phyloP scores from a whole-genome alignment of 2,888 invertebrate genomes.

The Hypomecis atomaria region DNA sequence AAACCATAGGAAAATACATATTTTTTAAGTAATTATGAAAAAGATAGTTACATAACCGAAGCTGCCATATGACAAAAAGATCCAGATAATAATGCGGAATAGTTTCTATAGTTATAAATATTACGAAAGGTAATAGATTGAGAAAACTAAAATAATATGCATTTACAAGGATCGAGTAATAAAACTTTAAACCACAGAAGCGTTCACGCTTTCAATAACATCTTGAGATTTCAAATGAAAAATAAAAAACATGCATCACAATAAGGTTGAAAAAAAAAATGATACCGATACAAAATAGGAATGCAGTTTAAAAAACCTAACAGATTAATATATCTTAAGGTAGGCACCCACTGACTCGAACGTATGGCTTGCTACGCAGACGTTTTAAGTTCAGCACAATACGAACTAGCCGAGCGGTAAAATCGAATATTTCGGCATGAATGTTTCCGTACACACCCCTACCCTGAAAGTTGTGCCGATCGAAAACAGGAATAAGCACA shows the following conservation, averaged over 20 bases:
- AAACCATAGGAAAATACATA: no score
- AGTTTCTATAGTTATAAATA: neutral
- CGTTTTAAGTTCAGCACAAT: no score
- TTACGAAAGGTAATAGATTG: neutral
- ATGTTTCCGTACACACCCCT: no score
- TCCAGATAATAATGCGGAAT: neutral
- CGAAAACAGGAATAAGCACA: no score
- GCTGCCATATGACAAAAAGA: neutral
- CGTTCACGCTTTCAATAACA: neutral
- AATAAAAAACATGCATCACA: slow-evolving; percentile 8
- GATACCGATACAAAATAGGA: slow-evolving; percentile 56
- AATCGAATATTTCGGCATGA: no score
- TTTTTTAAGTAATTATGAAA: no score
- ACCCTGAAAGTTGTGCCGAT: no score
- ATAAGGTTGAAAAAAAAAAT: slow-evolving; percentile 29
- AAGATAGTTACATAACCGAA: neutral
- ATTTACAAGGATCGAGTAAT: neutral
- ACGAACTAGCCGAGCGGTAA: no score
- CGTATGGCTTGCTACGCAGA: no score
- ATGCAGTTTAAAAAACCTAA: slow-evolving; percentile 55
- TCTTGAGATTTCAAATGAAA: slow-evolving; percentile 2
- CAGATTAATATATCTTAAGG: neutral
- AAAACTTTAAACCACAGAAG: neutral
- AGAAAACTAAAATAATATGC: neutral
- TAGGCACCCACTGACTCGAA: no score